A percentile compares a stretch with the other conserved stretches of the same genome.
Conservation (phyloP, 2,888 invertebrate genomes). For the Acronicta alni region DNA sequence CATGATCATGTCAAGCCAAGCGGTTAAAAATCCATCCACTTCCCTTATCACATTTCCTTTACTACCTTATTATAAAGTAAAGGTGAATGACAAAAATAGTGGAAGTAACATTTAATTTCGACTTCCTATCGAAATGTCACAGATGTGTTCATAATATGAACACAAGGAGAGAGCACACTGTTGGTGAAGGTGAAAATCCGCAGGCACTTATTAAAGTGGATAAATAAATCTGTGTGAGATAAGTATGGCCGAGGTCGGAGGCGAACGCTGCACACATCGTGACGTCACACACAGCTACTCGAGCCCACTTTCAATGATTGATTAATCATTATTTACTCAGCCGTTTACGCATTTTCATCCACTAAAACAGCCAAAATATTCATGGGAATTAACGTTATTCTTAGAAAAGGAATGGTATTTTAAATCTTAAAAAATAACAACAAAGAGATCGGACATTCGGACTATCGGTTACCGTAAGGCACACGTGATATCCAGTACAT, state of each 20-base stretch:
- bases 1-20: constrained; percentile 13
- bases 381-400: constrained; percentile 17
- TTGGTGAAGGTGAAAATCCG: constrained; percentile 47
- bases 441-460: constrained; percentile 34
- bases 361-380: constrained; percentile 13
- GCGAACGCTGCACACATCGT: constrained; percentile 55
- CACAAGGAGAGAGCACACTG: constrained; percentile 29
- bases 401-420: constrained; percentile 21
- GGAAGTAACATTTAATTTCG: not conserved
- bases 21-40: constrained; percentile 19
- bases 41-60: constrained; percentile 43
- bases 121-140: constrained; percentile 32
- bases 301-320: constrained; percentile 38
- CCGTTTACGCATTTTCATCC: constrained; percentile 17
- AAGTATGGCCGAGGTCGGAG: constrained; percentile 77
- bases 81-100: constrained; percentile 9
- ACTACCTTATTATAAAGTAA: constrained; percentile 34
- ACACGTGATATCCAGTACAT: constrained; percentile 24
- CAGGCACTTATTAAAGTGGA: constrained; percentile 63
- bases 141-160: constrained; percentile 1
- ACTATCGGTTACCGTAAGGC: constrained; percentile 16
- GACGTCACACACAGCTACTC: constrained; percentile 43
- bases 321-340: constrained; percentile 54
- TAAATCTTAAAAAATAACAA: constrained; percentile 19
- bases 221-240: constrained; percentile 72